Base-by-base conservation (phyloP, 2,888 invertebrate species). In the Polyploca ridens region DNA sequence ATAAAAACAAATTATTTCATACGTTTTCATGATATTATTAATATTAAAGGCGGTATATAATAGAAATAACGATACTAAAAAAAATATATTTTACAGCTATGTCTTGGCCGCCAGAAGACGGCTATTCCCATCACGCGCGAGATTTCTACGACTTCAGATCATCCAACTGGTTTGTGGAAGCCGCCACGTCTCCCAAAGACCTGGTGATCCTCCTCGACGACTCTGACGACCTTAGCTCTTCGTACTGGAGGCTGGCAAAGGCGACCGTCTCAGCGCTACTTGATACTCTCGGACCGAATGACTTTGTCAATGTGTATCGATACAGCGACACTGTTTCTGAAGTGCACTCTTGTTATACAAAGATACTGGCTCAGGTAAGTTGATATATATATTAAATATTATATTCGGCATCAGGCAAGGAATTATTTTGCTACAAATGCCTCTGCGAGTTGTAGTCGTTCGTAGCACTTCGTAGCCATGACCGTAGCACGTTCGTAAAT, bases 151-250 rank as follows among this genome's bases (percentile, higher is more conserved):
- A 99, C 93, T 99, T 98, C 85, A 96, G 99, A 46, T 96, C 98
- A 13, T 96, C 98, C 59, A 96, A 97, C 79, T 99, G 99, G 99
- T 99, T 99, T 90, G 97, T 99, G 13, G 98, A 98, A 77, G 99
- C 99, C 0, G 99, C 99, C 14, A 98, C 99, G 7, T 99, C 99
- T 68, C 98, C 99, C 0, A 99, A 99, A 90, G 99, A 99, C 90
- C 95, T 99, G 81, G 96, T 99, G 71, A 98, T 99, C 74, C 95
- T 99, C 63, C 91, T 99, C 64, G 99, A 99, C 85, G 96, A 96
- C 72, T 98, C 98, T 8, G 98, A 98, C 14, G 97, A 98, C 72
- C 97, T 99, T 94, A 96, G 97, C 38, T 97, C 98, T 0, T 96
- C 97, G 67, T 95, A 97, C 71, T 96, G 97, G 81, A 96, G 97